Conservation (phyloP, 2,888 invertebrate genomes). For the Oligia latruncula region DNA sequence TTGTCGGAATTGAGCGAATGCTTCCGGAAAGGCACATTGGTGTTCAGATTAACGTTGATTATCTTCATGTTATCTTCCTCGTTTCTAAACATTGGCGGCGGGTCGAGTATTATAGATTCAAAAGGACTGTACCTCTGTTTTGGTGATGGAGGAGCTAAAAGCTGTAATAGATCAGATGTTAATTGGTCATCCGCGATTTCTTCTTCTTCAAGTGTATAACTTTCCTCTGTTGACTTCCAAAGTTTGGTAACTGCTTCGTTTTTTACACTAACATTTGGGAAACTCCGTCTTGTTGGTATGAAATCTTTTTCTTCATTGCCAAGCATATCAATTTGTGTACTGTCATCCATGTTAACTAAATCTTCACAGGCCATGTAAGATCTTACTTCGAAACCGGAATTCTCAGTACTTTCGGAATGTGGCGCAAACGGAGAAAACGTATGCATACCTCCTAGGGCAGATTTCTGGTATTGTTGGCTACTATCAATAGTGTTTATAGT, state of each 20-base stretch:
- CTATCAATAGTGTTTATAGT: conserved; percentile 65
- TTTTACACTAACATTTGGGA: conserved; percentile 91
- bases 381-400: conserved; percentile 90
- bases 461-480: conserved; percentile 66
- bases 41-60: conserved; percentile 84
- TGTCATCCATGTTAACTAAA: conserved; percentile 91
- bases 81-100: conserved; percentile 91
- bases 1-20: conserved; percentile 92
- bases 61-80: conserved; percentile 84
- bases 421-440: conserved; percentile 79
- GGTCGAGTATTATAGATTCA: conserved; percentile 86
- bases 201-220: conserved; percentile 74
- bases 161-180: conserved; percentile 76
- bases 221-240: conserved; percentile 87
- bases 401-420: conserved; percentile 91
- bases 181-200: conserved; percentile 70
- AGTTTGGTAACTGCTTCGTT: conserved; percentile 79
- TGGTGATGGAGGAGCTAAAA: conserved; percentile 85
- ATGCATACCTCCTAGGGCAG: conserved; percentile 66
- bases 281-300: conserved; percentile 91
- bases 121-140: conserved; percentile 74
- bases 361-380: conserved; percentile 92
- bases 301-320: conserved; percentile 81
- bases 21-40: conserved; percentile 85
- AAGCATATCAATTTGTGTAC: conserved; percentile 87